Evolutionary conservation across 2,797 vertebrate genomes (phyloP), one percentile per base, ranked within the genome.

Genomic region (Octomys mimax): DNA sequence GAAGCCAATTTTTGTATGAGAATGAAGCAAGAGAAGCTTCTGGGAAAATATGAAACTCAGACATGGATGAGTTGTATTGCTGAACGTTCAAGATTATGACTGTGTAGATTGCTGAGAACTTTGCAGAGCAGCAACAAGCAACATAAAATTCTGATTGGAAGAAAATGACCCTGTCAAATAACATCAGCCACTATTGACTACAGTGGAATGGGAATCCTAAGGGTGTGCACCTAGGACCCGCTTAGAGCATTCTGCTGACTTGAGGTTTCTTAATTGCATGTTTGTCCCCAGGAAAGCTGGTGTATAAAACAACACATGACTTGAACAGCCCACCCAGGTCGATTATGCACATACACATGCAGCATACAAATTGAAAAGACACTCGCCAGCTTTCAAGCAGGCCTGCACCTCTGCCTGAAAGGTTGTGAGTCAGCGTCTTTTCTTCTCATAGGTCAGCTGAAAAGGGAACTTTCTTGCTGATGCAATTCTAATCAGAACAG

Each of bases 391-490:
- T 89, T 92, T n/a, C 71, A 91, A 83, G 83, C 13, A 92, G 26
- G 11, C 39, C n/a, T 68, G 39, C 49, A 64, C 49, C 75, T 52
- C 46, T 52, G 5, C 31, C 52, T 61, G 42, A 59, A 88, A 92
- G 24, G 2, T 54, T 90, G 24, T 88, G 94, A 91, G 33, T 96
- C 92, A 88, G 95, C 92, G 91, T 64, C 42, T 75, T 82, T 87
- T 49, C 62, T 96, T 79, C 70, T 61, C 49, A 39, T 5, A 92
- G 79, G 82, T 87, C 94, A 97, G 87, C 84, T 94, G 83, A 92
- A 95, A 95, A 94, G 94, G 68, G 75, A 94, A 92, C 75, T 93
- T 96, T 92, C 87, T 79, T 95, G 68, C 87, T 85, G 94, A 96
- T 86, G 26, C 28, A 89, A 75, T 81, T 81, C 87, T 95, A 89